Evolutionary conservation across 2,888 invertebrate genomes (phyloP), one percentile per base, ranked within the genome.

Genomic region (Serripes groenlandicus): DNA sequence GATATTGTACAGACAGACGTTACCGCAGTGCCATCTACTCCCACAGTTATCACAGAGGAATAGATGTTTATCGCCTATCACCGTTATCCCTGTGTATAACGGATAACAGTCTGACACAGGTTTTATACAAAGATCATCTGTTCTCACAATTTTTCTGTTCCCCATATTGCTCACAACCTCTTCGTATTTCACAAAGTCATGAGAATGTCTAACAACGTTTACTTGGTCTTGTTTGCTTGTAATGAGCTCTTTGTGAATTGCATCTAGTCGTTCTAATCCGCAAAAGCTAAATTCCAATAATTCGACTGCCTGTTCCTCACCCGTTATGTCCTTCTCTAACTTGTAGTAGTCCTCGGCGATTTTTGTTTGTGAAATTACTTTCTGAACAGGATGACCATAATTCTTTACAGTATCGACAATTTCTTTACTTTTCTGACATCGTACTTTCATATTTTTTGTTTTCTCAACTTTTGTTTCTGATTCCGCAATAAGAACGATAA

Each of bases 31-130:
- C 1, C 42, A 68, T 15, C 28, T 23, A 42, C 68, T n/a, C n/a
- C n/a, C n/a, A n/a, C n/a, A 37, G 26, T 42, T 42, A 68, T 68
- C 68, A 68, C 15, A 68, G 1, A 68, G 42, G 26, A 68, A 9
- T 42, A 68, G 18, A 23, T 23, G 28, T 21, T 34, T 21, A 3
- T 32, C 28, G 11, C 42, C 37, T n/a, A 37, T 23, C 9, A 34
- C 42, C 1, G 37, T n/a, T 68, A 68, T 5, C 26, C 42, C 42
- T 9, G 68, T 68, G 28, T 23, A 42, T 9, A 2, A 42, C 15
- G 68, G 42, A 15, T 9, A 42, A 68, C 68, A 42, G 5, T 7
- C 26, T 18, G n/a, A 9, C 5, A n/a, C 23, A 18, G 28, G 37
- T 3, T 18, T 37, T 26, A 42, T 18, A 21, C 2, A n/a, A 42